phyloP scores from a whole-genome alignment of 2,113 vertebrate genomes.

The Salvelinus sp. region DNA sequence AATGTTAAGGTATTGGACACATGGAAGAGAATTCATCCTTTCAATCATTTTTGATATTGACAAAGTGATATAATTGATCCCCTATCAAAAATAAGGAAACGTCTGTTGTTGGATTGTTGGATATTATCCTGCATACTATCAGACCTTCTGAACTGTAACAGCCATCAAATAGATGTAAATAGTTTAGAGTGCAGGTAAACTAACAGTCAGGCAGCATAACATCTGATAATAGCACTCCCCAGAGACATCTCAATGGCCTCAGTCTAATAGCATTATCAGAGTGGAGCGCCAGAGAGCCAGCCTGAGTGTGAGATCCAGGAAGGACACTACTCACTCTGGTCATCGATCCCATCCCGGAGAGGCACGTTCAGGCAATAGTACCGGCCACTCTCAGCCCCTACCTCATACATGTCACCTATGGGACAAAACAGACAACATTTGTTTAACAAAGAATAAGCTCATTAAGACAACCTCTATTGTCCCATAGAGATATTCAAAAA shows the following conservation, averaged over 20 bases:
- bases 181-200: not conserved
- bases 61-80: too few relatives aligned
- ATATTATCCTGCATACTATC: not conserved
- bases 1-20: not conserved
- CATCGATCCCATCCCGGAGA: conserved; percentile 94
- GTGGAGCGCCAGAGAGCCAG: not conserved
- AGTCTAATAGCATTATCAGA: not conserved
- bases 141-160: not conserved
- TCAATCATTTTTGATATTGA: too few relatives aligned
- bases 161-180: not conserved
- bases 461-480: too few relatives aligned
- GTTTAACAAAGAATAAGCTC: not conserved
- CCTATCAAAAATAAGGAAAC: too few relatives aligned
- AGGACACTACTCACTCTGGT: conserved; percentile 84
- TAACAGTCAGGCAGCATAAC: not conserved
- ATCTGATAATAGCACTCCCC: not conserved
- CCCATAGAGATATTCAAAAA: too few relatives aligned
- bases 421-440: not conserved
- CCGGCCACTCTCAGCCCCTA: conserved; percentile 94
- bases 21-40: too few relatives aligned
- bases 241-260: not conserved
- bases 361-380: conserved; percentile 98
- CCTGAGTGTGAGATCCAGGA: not conserved
- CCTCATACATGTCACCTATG: conserved; percentile 97
- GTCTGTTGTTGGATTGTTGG: too few relatives aligned